Evolutionary conservation across 2,113 vertebrate species (phyloP), one percentile per base, ranked within the genome.

Genomic region (Panthera tigris): DNA sequence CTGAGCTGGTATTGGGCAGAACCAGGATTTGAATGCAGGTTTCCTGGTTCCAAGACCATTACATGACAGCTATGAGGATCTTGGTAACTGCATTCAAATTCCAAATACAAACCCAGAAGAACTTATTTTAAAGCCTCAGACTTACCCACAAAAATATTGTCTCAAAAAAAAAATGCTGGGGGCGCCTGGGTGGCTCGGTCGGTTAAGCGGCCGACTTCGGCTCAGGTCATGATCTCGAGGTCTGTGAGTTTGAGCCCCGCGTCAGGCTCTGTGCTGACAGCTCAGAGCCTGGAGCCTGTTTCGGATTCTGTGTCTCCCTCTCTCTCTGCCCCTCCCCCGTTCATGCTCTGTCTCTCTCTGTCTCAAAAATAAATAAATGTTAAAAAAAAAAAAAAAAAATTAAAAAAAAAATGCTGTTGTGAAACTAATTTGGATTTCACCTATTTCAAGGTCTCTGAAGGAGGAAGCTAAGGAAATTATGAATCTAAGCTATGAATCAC

Each of bases 1-100:
- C 85, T 33, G 66, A 19, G 21, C 80, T 76, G 27, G 11, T 55
- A 3, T 66, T 39, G 45, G 66, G 33, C 55, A 27, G 57, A 80
- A 31, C 1, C 31, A 55, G 80, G 29, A 80, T 66, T 94, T 19
- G 18, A 93, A 96, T 90, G 50, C n/a, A 12, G 68, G 39, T 55
- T 97, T 93, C 36, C 45, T 95, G 41, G 31, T 93, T 95, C 61
- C 45, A 95, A 15, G 33, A 16, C 41, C 41, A 31, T 73, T 84
- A 31, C n/a, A 18, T 18, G n/a, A 61, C 55, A 31, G 15, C 36
- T 73, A 7, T 74, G 29, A 61, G 52, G 39, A 74, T 91, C 94
- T 88, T 80, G 33, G 84, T 90, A 79, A 80, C 69, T 80, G 14
- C 13, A 36, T 78, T 87, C 39, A 74, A 63, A 92, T 84, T 86